phyloP scores from a whole-genome alignment of 2,797 vertebrate genomes.

The Chiroxiphia lanceolata region DNA sequence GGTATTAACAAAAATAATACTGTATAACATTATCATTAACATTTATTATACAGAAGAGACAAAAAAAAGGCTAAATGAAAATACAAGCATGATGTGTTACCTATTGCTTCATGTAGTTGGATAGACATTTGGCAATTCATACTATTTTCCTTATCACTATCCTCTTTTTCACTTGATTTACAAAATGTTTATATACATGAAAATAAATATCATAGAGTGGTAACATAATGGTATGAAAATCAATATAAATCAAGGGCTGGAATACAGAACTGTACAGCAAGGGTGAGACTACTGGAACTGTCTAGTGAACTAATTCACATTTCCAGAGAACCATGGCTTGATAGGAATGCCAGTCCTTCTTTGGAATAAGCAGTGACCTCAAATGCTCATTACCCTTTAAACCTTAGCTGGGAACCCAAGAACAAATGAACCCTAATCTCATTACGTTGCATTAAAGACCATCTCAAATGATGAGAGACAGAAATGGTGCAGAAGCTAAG shows the following conservation, averaged over 20 bases:
- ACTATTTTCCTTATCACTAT: background rate
- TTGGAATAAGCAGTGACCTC: background rate
- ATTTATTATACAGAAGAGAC: background rate
- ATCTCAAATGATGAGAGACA: background rate
- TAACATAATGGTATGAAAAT: background rate
- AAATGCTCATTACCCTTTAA: conserved; percentile 1
- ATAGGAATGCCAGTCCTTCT: background rate
- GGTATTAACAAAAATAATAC: background rate
- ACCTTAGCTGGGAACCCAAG: background rate
- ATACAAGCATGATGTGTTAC: background rate
- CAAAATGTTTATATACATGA: background rate
- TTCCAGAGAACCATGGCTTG: background rate
- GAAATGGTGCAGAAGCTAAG: background rate
- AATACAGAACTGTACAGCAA: background rate
- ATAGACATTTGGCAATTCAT: background rate
- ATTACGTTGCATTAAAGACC: background rate
- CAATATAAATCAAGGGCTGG: background rate
- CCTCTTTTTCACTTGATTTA: background rate
- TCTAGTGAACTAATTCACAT: background rate
- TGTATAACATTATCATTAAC: background rate
- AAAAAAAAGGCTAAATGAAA: background rate
- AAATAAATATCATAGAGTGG: background rate
- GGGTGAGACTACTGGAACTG: background rate
- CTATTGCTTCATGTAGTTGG: background rate
- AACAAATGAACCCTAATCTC: conserved; percentile 8